Percentiles rank a stretch among this genome's conserved stretches.
Evolutionary conservation across 2,797 vertebrate genomes (phyloP).

Genomic region (Malurus leucopterus): DNA sequence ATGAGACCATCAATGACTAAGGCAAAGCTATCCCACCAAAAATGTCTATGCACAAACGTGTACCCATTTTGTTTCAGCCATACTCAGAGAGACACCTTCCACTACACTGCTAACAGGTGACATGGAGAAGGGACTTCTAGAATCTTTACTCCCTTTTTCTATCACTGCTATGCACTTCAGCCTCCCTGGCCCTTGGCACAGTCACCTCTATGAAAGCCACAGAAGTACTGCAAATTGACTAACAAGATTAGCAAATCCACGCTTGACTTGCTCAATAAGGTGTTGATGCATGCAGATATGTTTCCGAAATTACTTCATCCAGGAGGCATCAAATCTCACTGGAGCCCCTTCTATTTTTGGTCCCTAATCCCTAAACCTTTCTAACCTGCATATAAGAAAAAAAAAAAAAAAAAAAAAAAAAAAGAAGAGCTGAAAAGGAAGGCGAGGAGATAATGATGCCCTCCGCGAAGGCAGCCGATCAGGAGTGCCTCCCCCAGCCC

Average conservation of each 20-base stretch:
- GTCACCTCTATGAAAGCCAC: background rate
- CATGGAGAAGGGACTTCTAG: background rate
- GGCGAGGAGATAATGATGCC: constrained; percentile 52
- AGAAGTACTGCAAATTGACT: constrained; percentile 31
- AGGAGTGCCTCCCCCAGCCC: constrained; percentile 29
- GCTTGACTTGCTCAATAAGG: constrained; percentile 25
- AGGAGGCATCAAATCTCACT: background rate
- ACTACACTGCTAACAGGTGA: background rate
- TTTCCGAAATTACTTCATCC: constrained; percentile 19
- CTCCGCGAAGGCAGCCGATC: constrained; percentile 10
- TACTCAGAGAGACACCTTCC: background rate
- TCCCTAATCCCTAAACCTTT: constrained; percentile 36
- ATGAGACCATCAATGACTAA: background rate
- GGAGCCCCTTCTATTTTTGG: constrained; percentile 31
- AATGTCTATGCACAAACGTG: background rate
- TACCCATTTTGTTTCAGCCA: fast-evolving
- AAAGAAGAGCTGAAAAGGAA: constrained; percentile 4
- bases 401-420: background rate
- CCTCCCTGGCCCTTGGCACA: background rate
- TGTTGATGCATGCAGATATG: constrained; percentile 54
- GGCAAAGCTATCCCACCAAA: background rate
- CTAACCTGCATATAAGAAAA: background rate
- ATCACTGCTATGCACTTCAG: background rate
- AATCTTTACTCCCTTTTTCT: background rate
- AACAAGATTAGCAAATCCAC: constrained; percentile 24